Evolutionary conservation across 2,888 invertebrate species (phyloP), one percentile per base, ranked within the genome.

Genomic region (Trilocha varians): DNA sequence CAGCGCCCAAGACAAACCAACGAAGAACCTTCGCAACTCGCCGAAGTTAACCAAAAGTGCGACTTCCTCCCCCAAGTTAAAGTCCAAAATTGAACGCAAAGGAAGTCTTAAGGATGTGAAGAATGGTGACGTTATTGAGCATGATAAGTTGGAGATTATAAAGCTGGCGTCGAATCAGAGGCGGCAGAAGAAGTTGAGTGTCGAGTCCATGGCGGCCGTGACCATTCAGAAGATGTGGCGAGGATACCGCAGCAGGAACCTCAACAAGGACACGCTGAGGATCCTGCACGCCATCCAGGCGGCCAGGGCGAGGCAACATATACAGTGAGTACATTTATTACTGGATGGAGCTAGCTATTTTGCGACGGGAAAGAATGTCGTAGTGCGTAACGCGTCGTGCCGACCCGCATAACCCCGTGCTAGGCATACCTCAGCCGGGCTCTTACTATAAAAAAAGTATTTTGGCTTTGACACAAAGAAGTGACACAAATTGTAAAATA

Each of bases 141-240:
- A 61, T 0, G 71, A 78, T 13, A 77, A 75, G 41, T 47, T 73
- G 33, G 80, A 82, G 43, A 67, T 73, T 2, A 69, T 78, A 44
- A 82, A 76, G 49, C 41, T 78, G 32, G 79, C 80, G 5, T 78
- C 82, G 6, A 83, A 82, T 45, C 83, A 80, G 49, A 59, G 82
- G 38, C 59, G 78, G 38, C 80, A 80, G 53, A 82, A 79, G 64
- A 79, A 77, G 47, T 50, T 69, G 66, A 83, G 75, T 38, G 71
- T 59, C 3, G 85, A 84, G 43, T 62, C 67, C 0, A 70, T 70
- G 65, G 89, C 95, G 0, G 95, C 94, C 0, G 88, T 93, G 25
- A 91, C 90, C 16, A 95, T 96, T 62, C 96, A 96, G 77, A 92
- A 91, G 72, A 89, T 92, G 78, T 96, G 96, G 96, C 82, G 95